These are phyloP conservation scores for Artibeus jamaicensis DNA, from an alignment of 2,797 vertebrate genomes.

Conservation along the genomic window DNA sequence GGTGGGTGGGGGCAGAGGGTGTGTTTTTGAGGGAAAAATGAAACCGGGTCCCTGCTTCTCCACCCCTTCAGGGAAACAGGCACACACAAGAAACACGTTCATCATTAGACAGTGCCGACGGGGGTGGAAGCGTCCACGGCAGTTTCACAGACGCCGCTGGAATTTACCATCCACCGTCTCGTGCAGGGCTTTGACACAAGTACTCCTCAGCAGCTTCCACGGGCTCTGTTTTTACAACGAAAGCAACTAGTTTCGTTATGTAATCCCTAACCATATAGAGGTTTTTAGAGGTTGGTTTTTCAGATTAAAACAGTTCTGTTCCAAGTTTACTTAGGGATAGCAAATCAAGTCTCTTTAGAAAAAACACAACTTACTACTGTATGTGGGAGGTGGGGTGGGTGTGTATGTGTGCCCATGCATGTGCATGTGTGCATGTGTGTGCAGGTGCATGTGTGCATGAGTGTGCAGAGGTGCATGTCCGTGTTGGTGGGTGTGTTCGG, in stretches of 20 bases:
- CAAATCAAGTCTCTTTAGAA: neutral
- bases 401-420: no score
- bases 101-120: neutral
- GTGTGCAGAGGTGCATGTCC: neutral
- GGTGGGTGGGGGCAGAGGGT: neutral
- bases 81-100: neutral
- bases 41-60: neutral
- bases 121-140: neutral
- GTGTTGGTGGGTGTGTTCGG: neutral
- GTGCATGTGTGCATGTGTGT: no score
- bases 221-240: neutral
- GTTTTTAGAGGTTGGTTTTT: conserved; percentile 18
- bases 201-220: neutral
- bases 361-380: neutral
- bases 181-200: neutral
- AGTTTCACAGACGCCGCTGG: neutral
- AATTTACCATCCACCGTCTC: neutral
- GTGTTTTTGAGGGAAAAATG: neutral
- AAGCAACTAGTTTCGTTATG: neutral
- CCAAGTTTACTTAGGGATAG: neutral
- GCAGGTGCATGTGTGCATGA: neutral
- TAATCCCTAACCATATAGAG: neutral
- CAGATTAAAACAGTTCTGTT: neutral
- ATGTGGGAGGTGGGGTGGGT: neutral
- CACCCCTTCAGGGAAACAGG: neutral